phyloP scores from a whole-genome alignment of 2,113 vertebrate genomes.

The Tautogolabrus adspersus region DNA sequence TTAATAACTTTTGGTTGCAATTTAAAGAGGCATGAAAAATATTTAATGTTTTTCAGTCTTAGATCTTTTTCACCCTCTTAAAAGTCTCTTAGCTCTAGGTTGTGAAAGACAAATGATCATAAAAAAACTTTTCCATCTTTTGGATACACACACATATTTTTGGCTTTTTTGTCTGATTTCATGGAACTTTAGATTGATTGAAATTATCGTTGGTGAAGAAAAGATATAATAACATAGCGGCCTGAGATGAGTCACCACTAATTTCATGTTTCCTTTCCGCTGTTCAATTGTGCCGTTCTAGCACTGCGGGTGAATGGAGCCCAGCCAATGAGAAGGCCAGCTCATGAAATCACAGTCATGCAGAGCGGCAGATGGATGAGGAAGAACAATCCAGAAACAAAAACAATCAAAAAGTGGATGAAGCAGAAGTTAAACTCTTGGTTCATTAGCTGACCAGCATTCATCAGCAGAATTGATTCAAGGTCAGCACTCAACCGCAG shows the following conservation, averaged over 20 bases:
- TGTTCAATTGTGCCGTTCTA: slow-evolving; percentile 68
- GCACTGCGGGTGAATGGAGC: slow-evolving; percentile 58
- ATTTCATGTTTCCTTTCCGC: slow-evolving; percentile 80
- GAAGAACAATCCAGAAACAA: slow-evolving; percentile 69
- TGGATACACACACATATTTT: slow-evolving; percentile 59
- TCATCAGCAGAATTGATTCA: slow-evolving; percentile 59
- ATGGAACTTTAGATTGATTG: slow-evolving; percentile 81
- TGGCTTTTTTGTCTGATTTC: slow-evolving; percentile 74
- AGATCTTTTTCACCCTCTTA: slow-evolving; percentile 27
- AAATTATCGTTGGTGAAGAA: slow-evolving; percentile 78
- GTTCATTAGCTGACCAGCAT: slow-evolving; percentile 59
- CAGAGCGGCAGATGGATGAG: slow-evolving; percentile 68
- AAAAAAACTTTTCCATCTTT: slow-evolving; percentile 63
- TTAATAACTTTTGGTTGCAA: slow-evolving; percentile 1
- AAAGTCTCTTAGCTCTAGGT: slow-evolving; percentile 27
- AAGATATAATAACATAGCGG: slow-evolving; percentile 80
- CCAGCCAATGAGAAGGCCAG: slow-evolving; percentile 64
- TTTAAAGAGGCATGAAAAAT: slow-evolving; percentile 20
- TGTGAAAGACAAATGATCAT: slow-evolving; percentile 40
- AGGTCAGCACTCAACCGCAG: slow-evolving; percentile 40
- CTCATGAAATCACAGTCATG: slow-evolving; percentile 74
- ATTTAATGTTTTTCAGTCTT: slow-evolving; percentile 11
- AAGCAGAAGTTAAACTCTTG: slow-evolving; percentile 50
- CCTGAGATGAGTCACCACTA: slow-evolving; percentile 82
- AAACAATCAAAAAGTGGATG: slow-evolving; percentile 49